Conservation (phyloP, 2,888 invertebrate genomes). For the Ligdia adustata region DNA sequence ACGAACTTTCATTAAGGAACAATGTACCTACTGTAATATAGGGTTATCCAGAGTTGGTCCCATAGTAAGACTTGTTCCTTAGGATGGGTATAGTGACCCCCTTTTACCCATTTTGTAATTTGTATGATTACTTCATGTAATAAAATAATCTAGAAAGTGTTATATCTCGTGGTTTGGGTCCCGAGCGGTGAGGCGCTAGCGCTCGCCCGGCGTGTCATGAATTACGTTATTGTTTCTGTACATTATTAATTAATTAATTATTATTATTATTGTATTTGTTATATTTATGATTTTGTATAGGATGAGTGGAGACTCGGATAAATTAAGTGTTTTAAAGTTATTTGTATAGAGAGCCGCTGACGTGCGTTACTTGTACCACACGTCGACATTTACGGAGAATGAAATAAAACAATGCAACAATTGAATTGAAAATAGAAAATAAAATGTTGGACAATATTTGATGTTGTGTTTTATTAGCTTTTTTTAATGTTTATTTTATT, state of each 20-base stretch:
- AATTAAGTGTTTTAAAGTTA: slow-evolving; percentile 61
- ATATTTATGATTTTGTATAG: slow-evolving; percentile 65
- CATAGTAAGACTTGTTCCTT: too few species aligned
- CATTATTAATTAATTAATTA: slow-evolving; percentile 59
- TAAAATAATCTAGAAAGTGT: not conserved
- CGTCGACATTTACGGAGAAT: too few species aligned
- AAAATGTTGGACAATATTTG: slow-evolving; percentile 78
- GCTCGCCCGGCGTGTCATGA: slow-evolving; percentile 1
- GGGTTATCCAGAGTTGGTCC: too few species aligned
- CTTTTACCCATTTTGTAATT: too few species aligned
- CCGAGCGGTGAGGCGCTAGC: slow-evolving; percentile 2
- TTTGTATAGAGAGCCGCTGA: slow-evolving; percentile 47
- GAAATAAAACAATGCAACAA: slow-evolving; percentile 45
- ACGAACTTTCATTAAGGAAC: too few species aligned
- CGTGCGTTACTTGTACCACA: too few species aligned
- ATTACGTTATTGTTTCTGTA: slow-evolving; percentile 67
- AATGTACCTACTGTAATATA: too few species aligned
- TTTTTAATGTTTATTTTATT: not conserved
- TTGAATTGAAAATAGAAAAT: slow-evolving; percentile 60
- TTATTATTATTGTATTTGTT: slow-evolving; percentile 65
- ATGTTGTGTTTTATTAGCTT: slow-evolving; percentile 45
- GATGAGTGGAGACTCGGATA: slow-evolving; percentile 43
- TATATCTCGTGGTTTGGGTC: not conserved
- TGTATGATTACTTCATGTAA: too few species aligned
- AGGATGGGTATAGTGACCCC: too few species aligned